Base-by-base conservation (phyloP, 2,888 invertebrate species). In the Margaritifera margaritifera region DNA sequence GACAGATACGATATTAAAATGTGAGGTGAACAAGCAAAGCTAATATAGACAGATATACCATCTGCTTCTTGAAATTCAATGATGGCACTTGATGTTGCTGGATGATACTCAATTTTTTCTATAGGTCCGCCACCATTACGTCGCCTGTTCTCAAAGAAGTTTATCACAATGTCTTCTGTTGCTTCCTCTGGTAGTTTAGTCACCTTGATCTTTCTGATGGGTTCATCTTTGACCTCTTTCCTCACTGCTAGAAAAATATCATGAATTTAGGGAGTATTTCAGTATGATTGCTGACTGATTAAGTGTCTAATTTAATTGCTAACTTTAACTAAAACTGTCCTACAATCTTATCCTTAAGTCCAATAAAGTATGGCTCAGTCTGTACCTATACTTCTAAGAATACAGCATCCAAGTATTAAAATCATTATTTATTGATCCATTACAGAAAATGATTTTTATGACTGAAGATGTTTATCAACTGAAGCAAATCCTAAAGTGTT, bases 91-190 rank as follows among this genome's bases (percentile, higher is more conserved):
- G 62, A 52, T 19, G 57, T 59, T 20, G 63, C 62, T 27, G 31
- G 52, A 24, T 66, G 66, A 63, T 71, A 64, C 5, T 68, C 71
- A 15, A 74, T 60, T 19, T 66, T 66, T 22, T 71, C 71, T 20
- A 73, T 68, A 1, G 62, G 62, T 11, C 76, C 78, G 6, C 76
- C 75, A 8, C 64, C 65, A 31, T 69, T 71, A 51, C 68, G 69
- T 25, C 62, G 68, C 6, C 42, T 61, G 60, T 74, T 77, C 61
- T 78, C 77, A 70, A 78, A 78, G 64, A 72, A 78, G 24, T 65
- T 52, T 24, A 24, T 25, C 15, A 78, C 24, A 22, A 62, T 63
- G 56, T 78, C 75, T 53, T 69, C 68, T 53, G 72, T 60, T 6
- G 66, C 57, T 15, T 20, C 24, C 8, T n/a, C 11, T 18, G 62